Base-by-base conservation (phyloP, 2,888 invertebrate species). In the Steromphala cineraria region DNA sequence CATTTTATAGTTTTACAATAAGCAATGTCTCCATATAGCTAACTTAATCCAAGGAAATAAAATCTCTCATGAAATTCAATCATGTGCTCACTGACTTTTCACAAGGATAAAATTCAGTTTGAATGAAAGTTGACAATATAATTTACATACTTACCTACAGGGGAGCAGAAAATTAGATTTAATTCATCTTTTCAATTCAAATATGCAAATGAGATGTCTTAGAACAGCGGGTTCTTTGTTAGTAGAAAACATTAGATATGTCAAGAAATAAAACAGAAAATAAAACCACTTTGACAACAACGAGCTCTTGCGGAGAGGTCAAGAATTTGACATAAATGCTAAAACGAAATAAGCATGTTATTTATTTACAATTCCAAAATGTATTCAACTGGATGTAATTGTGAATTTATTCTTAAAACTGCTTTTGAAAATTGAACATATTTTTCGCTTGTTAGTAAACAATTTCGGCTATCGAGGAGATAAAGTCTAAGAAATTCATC, bases 391-490 rank as follows among this genome's bases (percentile, higher is more conserved):
- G 46, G 13, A 46, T 5, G 46, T 13, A 46, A 10, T 46, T 46
- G 46, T 46, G 13, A 46, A 13, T 5, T 46, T 46, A 5, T 46
- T 46, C 46, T 46, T 1, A 46, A 46, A 46, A 46, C 10, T 10
- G 10, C 8, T 10, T 46, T 46, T 5, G 46, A 10, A 46, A 56
- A 28, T 28, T 5, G 31, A 15, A 40, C 36, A 71, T 71, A 71
- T 71, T 40, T 71, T 36, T 71, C 71, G 71, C 71, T 10, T 71
- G 13, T 40, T 31, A 71, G 71, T 19, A 28, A 71, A 71, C 71
- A 71, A 71, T 71, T 36, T 40, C n/a, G 10, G 31, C 19, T 4
- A 4, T n/a, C 17, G 28, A n/a, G 4, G n/a, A 36, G 31, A 19
- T 19, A 19, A 36, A 71, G 3, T 31, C 4, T 71, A 71, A 71